Percentiles rank a stretch among this genome's conserved stretches.
Conservation (phyloP, 2,888 invertebrate genomes). For the Litoditis marina region DNA sequence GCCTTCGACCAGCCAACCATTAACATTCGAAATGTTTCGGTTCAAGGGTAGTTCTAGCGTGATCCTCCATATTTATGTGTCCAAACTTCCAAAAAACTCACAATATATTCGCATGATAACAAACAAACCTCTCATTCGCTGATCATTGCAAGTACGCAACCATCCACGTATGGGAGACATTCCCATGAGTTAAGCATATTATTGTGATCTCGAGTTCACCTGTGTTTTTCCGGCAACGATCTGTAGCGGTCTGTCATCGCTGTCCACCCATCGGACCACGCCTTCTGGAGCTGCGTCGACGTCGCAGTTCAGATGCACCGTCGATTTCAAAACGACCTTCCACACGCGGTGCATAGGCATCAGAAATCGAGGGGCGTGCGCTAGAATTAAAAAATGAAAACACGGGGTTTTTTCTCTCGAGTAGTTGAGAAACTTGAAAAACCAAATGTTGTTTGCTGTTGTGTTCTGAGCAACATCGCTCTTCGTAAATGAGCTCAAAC, state of each 20-base stretch:
- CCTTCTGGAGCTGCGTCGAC: constrained; percentile 61
- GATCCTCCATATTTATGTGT: too few species aligned
- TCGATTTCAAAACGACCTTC: constrained; percentile 45
- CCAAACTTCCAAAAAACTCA: too few species aligned
- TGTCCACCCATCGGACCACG: constrained; percentile 58
- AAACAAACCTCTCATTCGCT: too few species aligned
- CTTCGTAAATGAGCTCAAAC: too few species aligned
- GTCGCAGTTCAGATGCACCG: constrained; percentile 53
- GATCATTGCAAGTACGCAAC: too few species aligned
- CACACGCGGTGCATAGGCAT: constrained; percentile 53
- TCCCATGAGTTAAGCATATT: too few species aligned
- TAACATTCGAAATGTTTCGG: not conserved
- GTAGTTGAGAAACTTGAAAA: too few species aligned
- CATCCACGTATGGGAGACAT: too few species aligned
- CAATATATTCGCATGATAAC: too few species aligned
- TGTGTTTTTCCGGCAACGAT: constrained; percentile 34
- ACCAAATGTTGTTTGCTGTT: too few species aligned
- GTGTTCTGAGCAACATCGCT: too few species aligned
- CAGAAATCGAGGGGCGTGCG: constrained; percentile 57
- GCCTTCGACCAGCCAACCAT: not conserved
- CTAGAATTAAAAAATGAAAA: constrained; percentile 28
- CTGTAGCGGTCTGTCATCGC: constrained; percentile 47
- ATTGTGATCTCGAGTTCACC: constrained; percentile 17
- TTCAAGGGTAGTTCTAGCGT: too few species aligned
- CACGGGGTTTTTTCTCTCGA: not conserved